phyloP scores from a whole-genome alignment of 2,113 vertebrate genomes.

The Entomyzon cyanotis region DNA sequence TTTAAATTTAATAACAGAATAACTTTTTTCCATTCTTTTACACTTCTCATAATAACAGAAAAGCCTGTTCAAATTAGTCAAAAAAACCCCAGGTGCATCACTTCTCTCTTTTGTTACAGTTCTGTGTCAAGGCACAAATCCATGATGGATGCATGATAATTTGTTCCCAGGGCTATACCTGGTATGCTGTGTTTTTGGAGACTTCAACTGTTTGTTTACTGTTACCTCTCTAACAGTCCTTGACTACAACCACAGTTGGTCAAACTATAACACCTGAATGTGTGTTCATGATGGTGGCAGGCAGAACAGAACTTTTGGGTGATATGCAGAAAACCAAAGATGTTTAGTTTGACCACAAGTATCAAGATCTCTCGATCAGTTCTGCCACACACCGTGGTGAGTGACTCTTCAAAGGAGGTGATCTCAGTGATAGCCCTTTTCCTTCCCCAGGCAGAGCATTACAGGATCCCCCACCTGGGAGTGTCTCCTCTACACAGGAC shows the following conservation, averaged over 20 bases:
- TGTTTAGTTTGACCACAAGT: accelerated
- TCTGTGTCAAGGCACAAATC: neutral
- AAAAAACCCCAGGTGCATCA: neutral
- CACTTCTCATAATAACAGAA: neutral
- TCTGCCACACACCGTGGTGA: accelerated
- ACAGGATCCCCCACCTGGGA: neutral
- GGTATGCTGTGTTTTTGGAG: neutral
- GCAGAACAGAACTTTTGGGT: neutral
- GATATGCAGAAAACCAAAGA: accelerated
- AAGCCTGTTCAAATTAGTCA: neutral
- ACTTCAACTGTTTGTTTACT: neutral
- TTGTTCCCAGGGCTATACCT: neutral
- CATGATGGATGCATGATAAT: neutral
- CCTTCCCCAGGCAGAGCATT: neutral
- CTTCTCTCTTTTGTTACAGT: neutral
- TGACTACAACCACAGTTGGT: neutral
- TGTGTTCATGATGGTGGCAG: accelerated
- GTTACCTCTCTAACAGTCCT: neutral
- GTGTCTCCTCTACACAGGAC: accelerated
- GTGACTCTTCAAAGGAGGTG: neutral
- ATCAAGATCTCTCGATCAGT: neutral
- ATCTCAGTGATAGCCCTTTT: neutral
- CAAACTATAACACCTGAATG: accelerated
- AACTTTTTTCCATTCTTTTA: neutral
- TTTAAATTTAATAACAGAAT: neutral